Evolutionary conservation across 2,888 invertebrate genomes (phyloP), one percentile per base, ranked within the genome.

Genomic region (Andrena flavipes): DNA sequence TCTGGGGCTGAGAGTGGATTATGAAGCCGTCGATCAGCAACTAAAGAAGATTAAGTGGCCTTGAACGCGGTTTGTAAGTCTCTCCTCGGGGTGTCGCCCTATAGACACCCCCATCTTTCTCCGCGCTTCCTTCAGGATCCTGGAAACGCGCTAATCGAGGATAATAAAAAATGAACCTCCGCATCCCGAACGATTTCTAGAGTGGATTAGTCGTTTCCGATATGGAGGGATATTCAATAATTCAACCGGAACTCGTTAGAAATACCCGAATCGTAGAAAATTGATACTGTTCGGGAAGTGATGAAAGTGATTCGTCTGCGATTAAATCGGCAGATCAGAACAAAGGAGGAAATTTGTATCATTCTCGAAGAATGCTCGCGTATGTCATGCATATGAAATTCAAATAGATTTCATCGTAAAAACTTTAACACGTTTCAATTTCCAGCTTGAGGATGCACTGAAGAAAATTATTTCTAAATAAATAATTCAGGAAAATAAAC

Each of bases 21-120:
- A 87, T 87, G 88, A 87, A 87, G 88, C 84, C 79, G 86, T 87
- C 84, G 87, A 87, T 87, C 86, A 86, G 75, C 79, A 84, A 87
- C 84, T 87, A 87, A 87, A 77, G 82, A 86, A 87, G 87, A 87
- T 87, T 87, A 87, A 87, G 84, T 77, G 80, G 75, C 56, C 71
- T 56, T 13, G 80, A 81, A 74, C 81, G 81, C 74, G 76, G 80
- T 87, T 82, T 87, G 81, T 85, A 87, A 81, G 78, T 81, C 81
- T 73, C 81, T 77, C 49, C 62, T 72, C 64, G 26, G 29, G 56
- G 13, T 75, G 65, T 69, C 75, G 70, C 60, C 56, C 60, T 63
- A 51, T 42, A 49, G 67, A 69, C 76, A 16, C 64, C 60, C 69
- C 33, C 51, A 29, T 35, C 64, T 20, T 87, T 68, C 76, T 76